Evolutionary conservation across 2,888 invertebrate species (phyloP).

Genomic region (Nemurella pictetii): DNA sequence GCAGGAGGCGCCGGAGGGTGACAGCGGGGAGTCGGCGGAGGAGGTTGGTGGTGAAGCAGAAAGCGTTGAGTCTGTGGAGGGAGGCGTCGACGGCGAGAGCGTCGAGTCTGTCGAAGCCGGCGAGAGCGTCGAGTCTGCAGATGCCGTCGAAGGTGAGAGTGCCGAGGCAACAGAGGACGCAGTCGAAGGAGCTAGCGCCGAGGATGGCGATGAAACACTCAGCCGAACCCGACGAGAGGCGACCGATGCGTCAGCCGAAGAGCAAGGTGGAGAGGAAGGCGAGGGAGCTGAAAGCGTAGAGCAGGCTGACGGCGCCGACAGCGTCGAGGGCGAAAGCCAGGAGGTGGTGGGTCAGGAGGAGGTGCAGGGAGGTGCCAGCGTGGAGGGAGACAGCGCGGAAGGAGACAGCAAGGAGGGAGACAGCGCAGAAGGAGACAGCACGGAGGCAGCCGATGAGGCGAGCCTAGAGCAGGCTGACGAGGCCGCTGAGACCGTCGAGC

Average conservation of each 20-base stretch:
- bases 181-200: slow-evolving; percentile 44
- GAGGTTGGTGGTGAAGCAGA: neutral
- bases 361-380: slow-evolving; percentile 40
- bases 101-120: slow-evolving; percentile 45
- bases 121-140: slow-evolving; percentile 30
- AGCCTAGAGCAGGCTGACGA: slow-evolving; percentile 21
- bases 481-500: neutral
- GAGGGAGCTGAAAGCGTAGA: neutral
- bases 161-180: too few relatives aligned
- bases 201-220: neutral
- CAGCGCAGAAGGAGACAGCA: slow-evolving; percentile 41
- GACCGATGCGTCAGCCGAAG: too few relatives aligned
- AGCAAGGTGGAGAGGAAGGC: neutral
- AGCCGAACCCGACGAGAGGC: neutral
- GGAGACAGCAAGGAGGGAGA: neutral
- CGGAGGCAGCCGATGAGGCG: slow-evolving; percentile 40
- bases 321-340: slow-evolving; percentile 26
- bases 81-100: neutral
- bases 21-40: neutral
- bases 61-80: slow-evolving; percentile 16
- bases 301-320: slow-evolving; percentile 10
- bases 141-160: slow-evolving; percentile 23
- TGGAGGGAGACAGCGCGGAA: slow-evolving; percentile 24
- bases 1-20: neutral
- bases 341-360: slow-evolving; percentile 43